Conservation (phyloP, 2,888 invertebrate species). For the Geophilus truncorum region DNA sequence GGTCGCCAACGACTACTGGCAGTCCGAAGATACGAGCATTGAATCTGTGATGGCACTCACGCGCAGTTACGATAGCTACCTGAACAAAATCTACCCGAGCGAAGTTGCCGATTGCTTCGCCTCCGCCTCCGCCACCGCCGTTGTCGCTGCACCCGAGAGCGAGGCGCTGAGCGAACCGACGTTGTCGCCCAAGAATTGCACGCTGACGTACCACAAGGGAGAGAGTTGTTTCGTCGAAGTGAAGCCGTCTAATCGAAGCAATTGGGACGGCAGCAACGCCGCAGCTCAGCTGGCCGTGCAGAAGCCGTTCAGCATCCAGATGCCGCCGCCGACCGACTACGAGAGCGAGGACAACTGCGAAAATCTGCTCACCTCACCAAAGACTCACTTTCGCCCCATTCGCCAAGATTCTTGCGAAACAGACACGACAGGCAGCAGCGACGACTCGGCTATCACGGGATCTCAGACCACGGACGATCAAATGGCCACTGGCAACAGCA, state of each 20-base stretch:
- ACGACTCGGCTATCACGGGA: slow-evolving; percentile 12
- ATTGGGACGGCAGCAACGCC: neutral
- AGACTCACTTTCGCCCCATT: slow-evolving; percentile 80
- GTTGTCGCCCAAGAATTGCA: slow-evolving; percentile 32
- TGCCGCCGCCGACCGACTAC: neutral
- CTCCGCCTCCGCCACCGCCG: too few species aligned
- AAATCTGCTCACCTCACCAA: slow-evolving; percentile 68
- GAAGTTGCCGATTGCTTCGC: neutral
- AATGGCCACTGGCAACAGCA: neutral
- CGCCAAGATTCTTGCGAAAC: slow-evolving; percentile 50
- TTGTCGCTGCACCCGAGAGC: neutral
- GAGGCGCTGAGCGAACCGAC: slow-evolving; percentile 35
- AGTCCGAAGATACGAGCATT: neutral
- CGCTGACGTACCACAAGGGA: slow-evolving; percentile 38
- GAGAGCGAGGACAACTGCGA: slow-evolving; percentile 53
- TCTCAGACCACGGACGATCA: slow-evolving; percentile 28
- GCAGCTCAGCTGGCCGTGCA: neutral
- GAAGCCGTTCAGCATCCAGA: neutral
- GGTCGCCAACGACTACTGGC: neutral
- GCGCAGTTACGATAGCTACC: slow-evolving; percentile 37
- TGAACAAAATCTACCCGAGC: slow-evolving; percentile 29
- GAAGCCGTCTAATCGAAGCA: slow-evolving; percentile 14
- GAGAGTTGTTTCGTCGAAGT: slow-evolving; percentile 38
- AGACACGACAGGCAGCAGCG: slow-evolving; percentile 35
- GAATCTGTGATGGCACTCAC: slow-evolving; percentile 31